These are phyloP conservation scores for Ostrea denselamellosa DNA, from an alignment of 1,140 invertebrate species.

Conservation along the genomic window DNA sequence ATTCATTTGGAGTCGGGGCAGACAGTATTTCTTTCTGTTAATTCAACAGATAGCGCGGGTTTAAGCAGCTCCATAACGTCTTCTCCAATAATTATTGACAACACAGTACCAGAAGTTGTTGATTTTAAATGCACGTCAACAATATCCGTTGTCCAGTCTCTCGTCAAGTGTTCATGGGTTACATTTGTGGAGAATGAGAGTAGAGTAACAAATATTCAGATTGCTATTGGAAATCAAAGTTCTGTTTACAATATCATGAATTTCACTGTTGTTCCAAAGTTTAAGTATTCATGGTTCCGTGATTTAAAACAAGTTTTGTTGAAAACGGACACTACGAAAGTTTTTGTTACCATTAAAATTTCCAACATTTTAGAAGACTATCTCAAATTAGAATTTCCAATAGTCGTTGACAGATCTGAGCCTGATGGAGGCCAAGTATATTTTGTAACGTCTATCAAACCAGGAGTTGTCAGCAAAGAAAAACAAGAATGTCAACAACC, in stretches of 20 bases:
- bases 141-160: slow-evolving; percentile 44
- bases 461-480: background rate
- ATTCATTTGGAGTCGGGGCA: background rate
- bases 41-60: background rate
- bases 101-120: slow-evolving; percentile 20
- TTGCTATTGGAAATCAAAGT: background rate
- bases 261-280: background rate
- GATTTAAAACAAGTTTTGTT: background rate
- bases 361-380: background rate
- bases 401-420: background rate
- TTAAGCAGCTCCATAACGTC: background rate
- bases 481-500: background rate
- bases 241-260: background rate
- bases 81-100: slow-evolving; percentile 41
- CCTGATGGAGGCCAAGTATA: background rate
- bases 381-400: background rate
- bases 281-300: background rate
- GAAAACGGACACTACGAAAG: background rate
- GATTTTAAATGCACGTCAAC: slow-evolving; percentile 49
- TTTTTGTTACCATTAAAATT: background rate
- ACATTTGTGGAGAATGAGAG: slow-evolving; percentile 51
- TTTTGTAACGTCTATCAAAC: background rate
- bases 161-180: slow-evolving; percentile 51
- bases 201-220: background rate
- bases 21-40: background rate